Conservation (phyloP, 2,797 vertebrate genomes). For the Melanotaenia parkinsoni region DNA sequence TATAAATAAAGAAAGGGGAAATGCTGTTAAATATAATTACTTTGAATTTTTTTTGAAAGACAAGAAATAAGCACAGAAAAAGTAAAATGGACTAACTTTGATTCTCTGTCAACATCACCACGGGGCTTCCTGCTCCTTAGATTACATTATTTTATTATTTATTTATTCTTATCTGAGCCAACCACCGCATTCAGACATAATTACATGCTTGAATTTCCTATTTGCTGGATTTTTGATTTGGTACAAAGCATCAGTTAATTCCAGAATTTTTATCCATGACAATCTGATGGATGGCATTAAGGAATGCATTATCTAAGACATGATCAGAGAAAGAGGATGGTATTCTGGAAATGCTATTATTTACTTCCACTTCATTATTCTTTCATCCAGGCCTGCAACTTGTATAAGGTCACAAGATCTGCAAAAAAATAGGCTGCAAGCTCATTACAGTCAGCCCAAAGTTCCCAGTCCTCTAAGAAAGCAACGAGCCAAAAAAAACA, state of each 20-base stretch:
- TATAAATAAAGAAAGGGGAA: slow-evolving; percentile 64
- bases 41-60: slow-evolving; percentile 55
- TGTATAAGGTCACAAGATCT: slow-evolving; percentile 39
- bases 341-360: slow-evolving; percentile 52
- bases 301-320: slow-evolving; percentile 71
- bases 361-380: slow-evolving; percentile 55
- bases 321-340: slow-evolving; percentile 59
- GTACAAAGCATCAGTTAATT: slow-evolving; percentile 75
- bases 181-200: slow-evolving; percentile 75
- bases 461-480: slow-evolving; percentile 52
- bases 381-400: slow-evolving; percentile 44
- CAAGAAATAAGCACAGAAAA: slow-evolving; percentile 45
- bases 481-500: slow-evolving; percentile 32
- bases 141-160: slow-evolving; percentile 10
- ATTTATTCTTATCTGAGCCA: slow-evolving; percentile 60
- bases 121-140: slow-evolving; percentile 51
- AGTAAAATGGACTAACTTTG: slow-evolving; percentile 63
- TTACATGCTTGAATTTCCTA: slow-evolving; percentile 82
- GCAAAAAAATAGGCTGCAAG: slow-evolving; percentile 52
- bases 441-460: slow-evolving; percentile 59
- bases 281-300: slow-evolving; percentile 78
- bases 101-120: slow-evolving; percentile 71
- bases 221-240: slow-evolving; percentile 80
- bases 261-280: slow-evolving; percentile 78
- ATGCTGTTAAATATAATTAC: slow-evolving; percentile 61